Base-by-base conservation (phyloP, 2,888 invertebrate genomes). In the Ptilodon capucinus region DNA sequence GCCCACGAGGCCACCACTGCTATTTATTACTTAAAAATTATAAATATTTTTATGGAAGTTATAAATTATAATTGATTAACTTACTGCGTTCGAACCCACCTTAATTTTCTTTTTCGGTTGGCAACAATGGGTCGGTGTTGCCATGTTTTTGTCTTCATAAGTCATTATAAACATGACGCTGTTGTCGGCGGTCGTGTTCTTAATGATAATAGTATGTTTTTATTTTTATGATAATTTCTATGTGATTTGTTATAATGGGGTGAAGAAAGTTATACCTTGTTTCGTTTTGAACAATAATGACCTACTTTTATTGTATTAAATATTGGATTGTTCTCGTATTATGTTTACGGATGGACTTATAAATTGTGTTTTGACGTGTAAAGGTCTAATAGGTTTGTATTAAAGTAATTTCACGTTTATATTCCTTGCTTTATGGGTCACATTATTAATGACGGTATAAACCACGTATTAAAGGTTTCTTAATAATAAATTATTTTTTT, bases 111-210 rank as follows among this genome's bases (percentile, higher is more conserved):
- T 63, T 68, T 64, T 54, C 42, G 45, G 53, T 60, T 62, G 58
- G 61, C 54, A 71, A 61, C 61, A 62, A 64, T n/a, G n/a, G 47
- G 63, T 39, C 54, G 53, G 67, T 60, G 75, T 72, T 60, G 61
- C 65, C 69, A 61, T 73, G 71, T 75, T 65, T 63, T 71, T 60
- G 58, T 64, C 57, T 54, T 50, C 62, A 69, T 63, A 68, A 68
- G 54, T 68, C 71, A 72, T 75, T 71, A 68, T 54, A 55, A 64
- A 57, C 59, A 64, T 67, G 59, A 64, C 61, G 55, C 63, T 63
- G 48, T 64, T 71, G 74, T 73, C 74, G 56, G 55, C 68, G 54
- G 54, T 54, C 63, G 52, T 61, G 68, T 66, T 68, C 60, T 51
- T 60, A 60, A 68, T 67, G 63, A 61, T 69, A 65, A 57, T 60